phyloP scores from a whole-genome alignment of 2,113 vertebrate species.

The Eidolon helvum region DNA sequence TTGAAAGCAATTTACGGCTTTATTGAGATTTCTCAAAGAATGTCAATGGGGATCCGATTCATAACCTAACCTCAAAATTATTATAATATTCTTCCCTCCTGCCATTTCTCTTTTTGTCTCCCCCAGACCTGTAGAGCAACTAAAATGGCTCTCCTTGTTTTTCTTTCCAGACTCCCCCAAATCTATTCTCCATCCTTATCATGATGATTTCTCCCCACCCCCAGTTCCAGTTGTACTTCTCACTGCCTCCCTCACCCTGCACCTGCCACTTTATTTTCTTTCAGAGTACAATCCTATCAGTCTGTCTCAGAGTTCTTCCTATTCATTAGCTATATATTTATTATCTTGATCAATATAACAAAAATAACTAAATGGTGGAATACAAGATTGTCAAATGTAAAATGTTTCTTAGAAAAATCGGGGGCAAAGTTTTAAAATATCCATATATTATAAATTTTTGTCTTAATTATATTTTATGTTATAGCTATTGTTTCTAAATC shows the following conservation, averaged over 20 bases:
- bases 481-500: not conserved
- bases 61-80: not conserved
- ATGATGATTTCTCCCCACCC: not conserved
- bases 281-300: not conserved
- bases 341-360: not conserved
- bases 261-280: not conserved
- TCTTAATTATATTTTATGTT: not conserved
- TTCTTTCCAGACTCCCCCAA: not conserved
- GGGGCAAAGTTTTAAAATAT: not conserved
- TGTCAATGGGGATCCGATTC: not conserved
- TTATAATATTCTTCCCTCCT: not conserved
- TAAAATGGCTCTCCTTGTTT: rapidly evolving
- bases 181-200: not conserved
- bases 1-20: not conserved
- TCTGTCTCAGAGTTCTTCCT: not conserved
- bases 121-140: too few species aligned
- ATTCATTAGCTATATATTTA: not conserved
- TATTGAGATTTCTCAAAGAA: not conserved
- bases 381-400: not conserved
- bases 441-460: not conserved
- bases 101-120: not conserved
- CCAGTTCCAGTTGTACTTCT: not conserved
- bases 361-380: not conserved
- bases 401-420: not conserved
- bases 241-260: not conserved